Base-by-base conservation (phyloP, 2,113 vertebrate genomes). In the Dicentrarchus labrax region DNA sequence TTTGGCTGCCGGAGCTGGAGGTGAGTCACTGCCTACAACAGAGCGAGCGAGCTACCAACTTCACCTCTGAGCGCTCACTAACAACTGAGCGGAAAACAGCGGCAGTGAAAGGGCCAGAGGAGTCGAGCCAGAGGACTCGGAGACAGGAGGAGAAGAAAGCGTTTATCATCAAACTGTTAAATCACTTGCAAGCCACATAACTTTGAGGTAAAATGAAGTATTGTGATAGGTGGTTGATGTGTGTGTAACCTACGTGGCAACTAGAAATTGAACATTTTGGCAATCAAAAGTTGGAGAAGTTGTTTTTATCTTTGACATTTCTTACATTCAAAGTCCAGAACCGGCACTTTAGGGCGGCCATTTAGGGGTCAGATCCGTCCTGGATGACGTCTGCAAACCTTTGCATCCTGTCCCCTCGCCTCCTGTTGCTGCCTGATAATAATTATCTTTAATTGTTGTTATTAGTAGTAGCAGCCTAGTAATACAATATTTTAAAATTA, bases 11-110 rank as follows among this genome's bases (percentile, higher is more conserved):
- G 15, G 62, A 74, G 77, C 71, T 50, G 86, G 78, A 88, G 80
- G 83, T 86, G 85, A 86, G 72, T 88, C 87, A 80, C 8, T 1
- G 62, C 64, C 47, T 57, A 83, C 68, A 54, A 47, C 70, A 72
- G 80, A 77, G 62, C 8, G 2, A 81, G 72, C 61, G 65, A 30
- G 30, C 30, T 30, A 30, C 80, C 74, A 19, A 4, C 67, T 30
- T 81, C 80, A 76, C 70, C 80, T 75, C 39, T 0, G 30, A 65
- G 69, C 24, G 22, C 65, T 73, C 59, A 76, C 78, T 65, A 80
- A 86, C 72, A 62, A 50, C 54, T 13, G 70, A 13, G 79, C 6
- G 12, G 39, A 6, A 48, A 47, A 15, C 6, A 13, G 8, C 2
- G 56, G 22, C 57, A 11, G 67, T 30, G 12, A 74, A 71, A 43